phyloP scores from a whole-genome alignment of 2,888 invertebrate species.

The Ennomos quercinarius region DNA sequence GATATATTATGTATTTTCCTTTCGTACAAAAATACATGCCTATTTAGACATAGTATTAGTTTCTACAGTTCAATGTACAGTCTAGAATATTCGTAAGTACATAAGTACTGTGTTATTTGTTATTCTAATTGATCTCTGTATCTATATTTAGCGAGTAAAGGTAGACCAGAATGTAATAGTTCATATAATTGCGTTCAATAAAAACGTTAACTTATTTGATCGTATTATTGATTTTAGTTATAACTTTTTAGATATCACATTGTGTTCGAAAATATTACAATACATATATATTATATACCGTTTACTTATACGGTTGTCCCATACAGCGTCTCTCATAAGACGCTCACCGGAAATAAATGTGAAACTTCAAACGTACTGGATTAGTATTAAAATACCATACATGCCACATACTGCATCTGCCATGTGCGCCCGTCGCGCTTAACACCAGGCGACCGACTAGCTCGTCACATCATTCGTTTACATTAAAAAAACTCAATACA shows the following conservation, averaged over 20 bases:
- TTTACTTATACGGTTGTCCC: no score
- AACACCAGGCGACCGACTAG: no score
- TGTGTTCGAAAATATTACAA: no score
- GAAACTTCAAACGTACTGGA: no score
- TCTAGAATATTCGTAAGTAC: conserved; percentile 47
- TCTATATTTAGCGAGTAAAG: conserved; percentile 56
- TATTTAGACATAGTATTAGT: conserved; percentile 50
- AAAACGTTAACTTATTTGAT: conserved; percentile 74
- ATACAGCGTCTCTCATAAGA: no score
- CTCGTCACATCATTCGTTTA: no score
- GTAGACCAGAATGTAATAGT: conserved; percentile 74
- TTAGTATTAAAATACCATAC: no score
- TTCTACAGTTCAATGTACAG: conserved; percentile 60
- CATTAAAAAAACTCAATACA: no score
- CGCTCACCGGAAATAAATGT: no score
- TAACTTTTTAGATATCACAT: background rate
- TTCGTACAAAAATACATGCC: conserved; percentile 39
- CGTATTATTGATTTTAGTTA: conserved; percentile 52
- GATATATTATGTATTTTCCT: conserved; percentile 38
- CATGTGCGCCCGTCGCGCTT: no score
- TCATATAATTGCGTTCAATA: conserved; percentile 80
- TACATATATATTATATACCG: no score
- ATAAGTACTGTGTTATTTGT: conserved; percentile 56
- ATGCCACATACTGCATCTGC: no score
- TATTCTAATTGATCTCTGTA: conserved; percentile 61